phyloP scores from a whole-genome alignment of 2,797 vertebrate genomes.

The Notolepis coatsorum region DNA sequence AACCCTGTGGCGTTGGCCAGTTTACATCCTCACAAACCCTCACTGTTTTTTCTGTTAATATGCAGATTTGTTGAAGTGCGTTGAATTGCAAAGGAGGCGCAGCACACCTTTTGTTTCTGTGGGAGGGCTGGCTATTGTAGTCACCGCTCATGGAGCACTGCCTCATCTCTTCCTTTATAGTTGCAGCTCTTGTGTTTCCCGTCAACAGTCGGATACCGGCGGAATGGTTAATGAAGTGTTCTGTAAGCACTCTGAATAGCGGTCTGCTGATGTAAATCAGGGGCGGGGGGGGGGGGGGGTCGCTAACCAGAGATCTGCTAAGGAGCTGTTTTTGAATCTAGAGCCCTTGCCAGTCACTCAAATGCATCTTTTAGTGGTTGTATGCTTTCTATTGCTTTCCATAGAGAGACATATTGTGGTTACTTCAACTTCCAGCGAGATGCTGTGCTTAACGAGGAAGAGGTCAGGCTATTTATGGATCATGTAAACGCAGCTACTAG shows the following conservation, averaged over 20 bases:
- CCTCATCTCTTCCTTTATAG: background rate
- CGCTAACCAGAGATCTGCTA: slow-evolving; percentile 1
- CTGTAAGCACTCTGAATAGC: slow-evolving; percentile 32
- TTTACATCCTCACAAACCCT: background rate
- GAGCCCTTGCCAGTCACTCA: slow-evolving; percentile 1
- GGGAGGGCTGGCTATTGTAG: slow-evolving; percentile 32
- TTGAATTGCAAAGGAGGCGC: slow-evolving; percentile 47
- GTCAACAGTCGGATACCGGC: slow-evolving; percentile 43
- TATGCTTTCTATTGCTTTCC: slow-evolving; percentile 18
- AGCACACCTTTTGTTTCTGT: slow-evolving; percentile 11
- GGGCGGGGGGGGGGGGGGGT: background rate
- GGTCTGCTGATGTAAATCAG: slow-evolving; percentile 42
- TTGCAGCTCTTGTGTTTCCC: slow-evolving; percentile 15
- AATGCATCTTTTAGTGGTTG: slow-evolving; percentile 25
- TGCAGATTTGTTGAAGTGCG: slow-evolving; percentile 26
- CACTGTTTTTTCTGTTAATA: slow-evolving; percentile 22
- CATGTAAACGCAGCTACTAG: slow-evolving; percentile 45
- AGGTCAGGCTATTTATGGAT: slow-evolving; percentile 40
- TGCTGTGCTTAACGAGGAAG: slow-evolving; percentile 11
- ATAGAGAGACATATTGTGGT: background rate
- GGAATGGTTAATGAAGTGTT: slow-evolving; percentile 36
- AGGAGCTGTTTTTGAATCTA: background rate
- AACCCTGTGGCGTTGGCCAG: background rate
- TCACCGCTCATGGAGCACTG: slow-evolving; percentile 20
- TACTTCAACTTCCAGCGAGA: slow-evolving; percentile 29